A percentile compares a stretch with the other conserved stretches of the same genome.
These are phyloP conservation scores for Haliaeetus leucogaster DNA, from an alignment of 2,113 vertebrate genomes.

Conservation along the genomic window DNA sequence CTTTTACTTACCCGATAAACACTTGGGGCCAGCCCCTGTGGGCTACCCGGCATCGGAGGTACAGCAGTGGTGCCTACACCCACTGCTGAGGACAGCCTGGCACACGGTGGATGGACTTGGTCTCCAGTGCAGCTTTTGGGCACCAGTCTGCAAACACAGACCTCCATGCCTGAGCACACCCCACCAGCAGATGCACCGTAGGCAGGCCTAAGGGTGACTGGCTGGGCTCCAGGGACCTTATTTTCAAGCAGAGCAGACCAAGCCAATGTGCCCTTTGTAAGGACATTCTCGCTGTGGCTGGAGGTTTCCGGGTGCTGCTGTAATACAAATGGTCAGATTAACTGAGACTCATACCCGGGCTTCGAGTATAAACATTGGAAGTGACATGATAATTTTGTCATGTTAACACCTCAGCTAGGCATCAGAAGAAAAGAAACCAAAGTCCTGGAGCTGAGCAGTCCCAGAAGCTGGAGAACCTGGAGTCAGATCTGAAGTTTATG, in stretches of 20 bases:
- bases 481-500: conserved; percentile 5
- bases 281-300: background rate
- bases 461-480: background rate
- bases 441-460: background rate
- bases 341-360: background rate
- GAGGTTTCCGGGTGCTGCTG: background rate
- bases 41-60: fast-evolving
- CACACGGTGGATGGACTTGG: fast-evolving
- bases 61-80: background rate
- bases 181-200: background rate
- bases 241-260: background rate
- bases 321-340: background rate
- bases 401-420: background rate
- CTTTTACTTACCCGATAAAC: fast-evolving
- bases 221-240: background rate
- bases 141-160: background rate
- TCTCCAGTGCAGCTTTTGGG: background rate
- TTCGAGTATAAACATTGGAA: background rate
- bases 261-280: fast-evolving
- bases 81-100: background rate
- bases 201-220: background rate
- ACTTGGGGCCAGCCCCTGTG: no score
- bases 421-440: background rate
- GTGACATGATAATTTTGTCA: background rate
- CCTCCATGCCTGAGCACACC: background rate